Evolutionary conservation across 2,113 vertebrate genomes (phyloP).

Genomic region (Sebastes schlegelii): DNA sequence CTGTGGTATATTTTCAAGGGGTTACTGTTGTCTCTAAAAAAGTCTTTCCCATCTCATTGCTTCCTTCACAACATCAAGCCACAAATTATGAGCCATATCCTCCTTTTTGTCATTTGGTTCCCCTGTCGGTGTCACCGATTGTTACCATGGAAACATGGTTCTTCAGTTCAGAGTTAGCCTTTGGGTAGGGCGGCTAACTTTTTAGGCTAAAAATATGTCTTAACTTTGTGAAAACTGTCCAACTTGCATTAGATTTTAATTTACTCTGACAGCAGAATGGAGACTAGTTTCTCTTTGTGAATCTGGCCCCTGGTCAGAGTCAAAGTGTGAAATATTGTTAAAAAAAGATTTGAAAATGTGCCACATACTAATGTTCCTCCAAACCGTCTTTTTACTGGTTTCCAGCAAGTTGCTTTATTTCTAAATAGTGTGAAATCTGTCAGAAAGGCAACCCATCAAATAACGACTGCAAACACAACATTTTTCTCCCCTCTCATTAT

Average conservation of each 20-base stretch:
- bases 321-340: neutral
- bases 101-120: slow-evolving; percentile 1
- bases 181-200: neutral
- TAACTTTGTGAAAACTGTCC: neutral
- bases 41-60: neutral
- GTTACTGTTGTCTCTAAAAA: neutral
- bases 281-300: neutral
- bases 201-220: neutral
- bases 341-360: neutral
- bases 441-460: neutral
- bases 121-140: neutral
- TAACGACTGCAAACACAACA: neutral
- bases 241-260: neutral
- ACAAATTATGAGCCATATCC: neutral
- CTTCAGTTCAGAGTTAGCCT: neutral
- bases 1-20: neutral
- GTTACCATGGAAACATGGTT: neutral
- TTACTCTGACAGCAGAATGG: neutral
- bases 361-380: too few species aligned
- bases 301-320: neutral
- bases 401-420: neutral
- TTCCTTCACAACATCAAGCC: neutral
- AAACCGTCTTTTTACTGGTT: neutral
- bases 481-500: neutral
- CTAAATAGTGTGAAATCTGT: neutral